Evolutionary conservation across 2,113 vertebrate genomes (phyloP).

Genomic region (Phylloscopus trochilus): DNA sequence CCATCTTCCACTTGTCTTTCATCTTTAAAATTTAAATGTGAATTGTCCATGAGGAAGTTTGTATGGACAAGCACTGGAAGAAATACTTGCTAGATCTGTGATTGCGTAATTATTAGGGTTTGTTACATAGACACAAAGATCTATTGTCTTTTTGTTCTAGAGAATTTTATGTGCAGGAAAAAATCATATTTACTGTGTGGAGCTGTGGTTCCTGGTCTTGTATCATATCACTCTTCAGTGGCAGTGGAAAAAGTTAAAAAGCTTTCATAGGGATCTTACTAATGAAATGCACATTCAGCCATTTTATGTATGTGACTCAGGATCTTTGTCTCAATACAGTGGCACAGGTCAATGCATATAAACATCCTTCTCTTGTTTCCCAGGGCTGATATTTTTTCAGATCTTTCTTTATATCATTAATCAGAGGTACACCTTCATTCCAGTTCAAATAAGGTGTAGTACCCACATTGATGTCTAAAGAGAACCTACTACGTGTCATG

Average conservation of each 20-base stretch:
- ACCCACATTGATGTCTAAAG: neutral
- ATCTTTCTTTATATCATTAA: neutral
- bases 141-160: neutral
- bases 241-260: neutral
- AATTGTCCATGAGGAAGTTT: neutral
- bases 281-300: neutral
- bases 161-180: neutral
- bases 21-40: neutral
- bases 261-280: neutral
- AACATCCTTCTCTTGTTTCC: neutral
- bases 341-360: neutral
- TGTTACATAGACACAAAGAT: neutral
- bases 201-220: neutral
- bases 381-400: neutral
- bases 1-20: neutral
- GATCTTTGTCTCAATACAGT: neutral
- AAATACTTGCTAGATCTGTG: neutral
- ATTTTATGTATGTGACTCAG: neutral
- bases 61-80: neutral
- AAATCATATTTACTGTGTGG: neutral
- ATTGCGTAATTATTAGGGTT: neutral
- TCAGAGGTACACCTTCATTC: neutral
- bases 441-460: neutral
- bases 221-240: neutral
- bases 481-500: accelerated